Evolutionary conservation across 2,888 invertebrate genomes (phyloP).

Genomic region (Nycteola revayana): DNA sequence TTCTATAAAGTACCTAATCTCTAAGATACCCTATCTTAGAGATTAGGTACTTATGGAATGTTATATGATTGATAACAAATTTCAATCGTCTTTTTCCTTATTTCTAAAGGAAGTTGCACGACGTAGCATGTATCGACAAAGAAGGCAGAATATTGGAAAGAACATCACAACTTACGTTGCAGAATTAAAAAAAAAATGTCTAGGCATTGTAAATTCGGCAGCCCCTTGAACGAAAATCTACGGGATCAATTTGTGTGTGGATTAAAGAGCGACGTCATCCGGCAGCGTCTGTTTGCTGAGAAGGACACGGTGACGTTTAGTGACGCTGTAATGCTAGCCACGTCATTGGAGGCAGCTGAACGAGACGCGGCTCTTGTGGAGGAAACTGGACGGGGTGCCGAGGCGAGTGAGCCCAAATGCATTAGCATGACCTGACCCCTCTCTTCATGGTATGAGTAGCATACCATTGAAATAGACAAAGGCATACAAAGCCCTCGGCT

Average conservation of each 20-base stretch:
- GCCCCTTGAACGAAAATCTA: neutral
- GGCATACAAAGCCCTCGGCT: too few relatives aligned
- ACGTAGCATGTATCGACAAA: too few relatives aligned
- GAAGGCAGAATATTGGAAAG: neutral
- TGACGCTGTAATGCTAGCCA: neutral
- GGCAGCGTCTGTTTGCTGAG: neutral
- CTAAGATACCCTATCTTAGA: too few relatives aligned
- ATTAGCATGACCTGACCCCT: too few relatives aligned
- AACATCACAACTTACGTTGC: neutral
- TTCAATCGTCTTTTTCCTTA: too few relatives aligned
- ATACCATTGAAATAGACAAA: too few relatives aligned
- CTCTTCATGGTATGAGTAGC: too few relatives aligned
- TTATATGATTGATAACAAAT: too few relatives aligned
- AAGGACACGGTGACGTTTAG: neutral
- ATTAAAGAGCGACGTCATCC: neutral
- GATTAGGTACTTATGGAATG: too few relatives aligned
- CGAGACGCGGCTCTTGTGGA: neutral
- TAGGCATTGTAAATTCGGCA: constrained; percentile 1
- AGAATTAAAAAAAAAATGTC: constrained; percentile 1
- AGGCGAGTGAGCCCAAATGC: too few relatives aligned
- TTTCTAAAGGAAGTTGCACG: too few relatives aligned
- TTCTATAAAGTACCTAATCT: too few relatives aligned
- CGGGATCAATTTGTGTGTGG: neutral
- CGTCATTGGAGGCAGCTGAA: neutral
- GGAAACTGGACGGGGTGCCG: neutral